Conservation (phyloP, 2,113 vertebrate genomes). For the Microtus pennsylvanicus region DNA sequence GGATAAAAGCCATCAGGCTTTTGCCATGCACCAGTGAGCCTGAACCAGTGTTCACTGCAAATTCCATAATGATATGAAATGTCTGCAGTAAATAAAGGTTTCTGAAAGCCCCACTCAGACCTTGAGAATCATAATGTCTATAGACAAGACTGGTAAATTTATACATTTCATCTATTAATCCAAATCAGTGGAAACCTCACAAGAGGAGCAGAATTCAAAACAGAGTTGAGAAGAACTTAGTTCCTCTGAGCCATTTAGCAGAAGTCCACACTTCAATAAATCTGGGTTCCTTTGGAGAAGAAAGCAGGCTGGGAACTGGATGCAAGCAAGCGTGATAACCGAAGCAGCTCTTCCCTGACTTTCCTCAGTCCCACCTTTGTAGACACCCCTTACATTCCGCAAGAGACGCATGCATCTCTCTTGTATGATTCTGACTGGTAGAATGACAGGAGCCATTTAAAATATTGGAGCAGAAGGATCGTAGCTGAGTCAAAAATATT, state of each 20-base stretch:
- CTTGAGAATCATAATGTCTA: slow-evolving; percentile 8
- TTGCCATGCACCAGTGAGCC: background rate
- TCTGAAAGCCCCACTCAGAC: background rate
- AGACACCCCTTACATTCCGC: background rate
- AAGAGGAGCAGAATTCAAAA: background rate
- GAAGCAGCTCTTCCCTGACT: background rate
- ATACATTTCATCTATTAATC: background rate
- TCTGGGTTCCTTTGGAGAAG: background rate
- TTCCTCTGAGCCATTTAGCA: background rate
- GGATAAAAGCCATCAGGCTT: background rate
- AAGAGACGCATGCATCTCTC: background rate
- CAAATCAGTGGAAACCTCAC: background rate
- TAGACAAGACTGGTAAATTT: background rate
- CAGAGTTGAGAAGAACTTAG: background rate
- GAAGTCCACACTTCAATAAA: background rate
- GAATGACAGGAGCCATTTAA: background rate
- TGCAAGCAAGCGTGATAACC: background rate
- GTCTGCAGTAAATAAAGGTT: background rate
- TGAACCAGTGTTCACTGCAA: background rate
- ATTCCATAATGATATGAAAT: background rate
- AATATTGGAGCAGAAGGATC: background rate
- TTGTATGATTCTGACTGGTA: background rate
- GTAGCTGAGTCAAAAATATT: background rate
- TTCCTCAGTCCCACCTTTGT: background rate
- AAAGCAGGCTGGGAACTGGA: background rate